Conservation (phyloP, 2,888 invertebrate species). For the Phyllotreta striolata region DNA sequence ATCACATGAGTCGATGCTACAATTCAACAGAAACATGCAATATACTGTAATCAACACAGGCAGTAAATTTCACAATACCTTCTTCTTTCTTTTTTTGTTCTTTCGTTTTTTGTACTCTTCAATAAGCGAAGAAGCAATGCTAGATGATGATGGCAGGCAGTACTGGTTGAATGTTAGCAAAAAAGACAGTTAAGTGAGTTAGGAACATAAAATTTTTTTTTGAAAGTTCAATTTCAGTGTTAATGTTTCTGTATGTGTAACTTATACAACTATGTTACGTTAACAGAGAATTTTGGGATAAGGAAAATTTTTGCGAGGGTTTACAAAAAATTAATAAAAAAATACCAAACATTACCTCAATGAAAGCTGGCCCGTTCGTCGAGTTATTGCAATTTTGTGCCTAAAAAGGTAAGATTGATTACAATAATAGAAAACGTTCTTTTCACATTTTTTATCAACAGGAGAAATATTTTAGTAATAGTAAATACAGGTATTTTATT, state of each 20-base stretch:
- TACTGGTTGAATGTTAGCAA: conserved; percentile 40
- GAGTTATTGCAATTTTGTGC: conserved; percentile 48
- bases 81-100: conserved; percentile 53
- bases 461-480: no score
- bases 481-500: no score
- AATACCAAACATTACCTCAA: conserved; percentile 41
- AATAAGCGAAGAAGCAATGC: conserved; percentile 49
- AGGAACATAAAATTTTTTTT: not conserved
- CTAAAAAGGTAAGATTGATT: conserved; percentile 39
- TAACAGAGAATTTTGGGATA: not conserved
- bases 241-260: no score
- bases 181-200: not conserved
- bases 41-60: conserved; percentile 1
- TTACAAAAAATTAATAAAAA: not conserved
- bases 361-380: conserved; percentile 50
- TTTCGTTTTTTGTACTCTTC: conserved; percentile 49
- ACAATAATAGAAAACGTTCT: no score
- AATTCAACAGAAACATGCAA: conserved; percentile 22
- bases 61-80: conserved; percentile 39
- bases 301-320: not conserved
- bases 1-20: not conserved
- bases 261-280: not conserved
- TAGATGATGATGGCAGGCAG: conserved; percentile 49
- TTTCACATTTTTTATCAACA: no score
- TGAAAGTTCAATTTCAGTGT: no score